Evolutionary conservation across 2,888 invertebrate genomes (phyloP), one percentile per base, ranked within the genome.

Genomic region (Brenthis daphne): DNA sequence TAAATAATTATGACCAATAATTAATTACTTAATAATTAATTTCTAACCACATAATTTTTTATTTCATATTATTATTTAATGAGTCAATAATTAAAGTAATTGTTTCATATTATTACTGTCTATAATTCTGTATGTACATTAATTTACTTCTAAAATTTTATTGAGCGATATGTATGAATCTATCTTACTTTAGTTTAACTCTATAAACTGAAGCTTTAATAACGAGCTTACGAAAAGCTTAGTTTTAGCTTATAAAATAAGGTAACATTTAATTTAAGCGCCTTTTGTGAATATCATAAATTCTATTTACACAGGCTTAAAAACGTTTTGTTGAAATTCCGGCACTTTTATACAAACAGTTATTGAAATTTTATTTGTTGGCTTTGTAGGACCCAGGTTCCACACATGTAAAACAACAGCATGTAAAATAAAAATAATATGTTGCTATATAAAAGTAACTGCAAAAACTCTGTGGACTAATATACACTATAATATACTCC

Each of bases 321-420:
- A 58, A 60, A 50, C 33, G 50, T 60, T 43, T 60, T 50, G 29
- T 33, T 29, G 12, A 50, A 60, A 60, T 60, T 60, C 29, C 50
- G 16, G 33, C 29, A 24, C 50, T 14, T 50, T 60, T 60, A 33
- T n/a, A 48, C 29, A 50, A 60, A 60, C 29, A 50, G 50, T 60
- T 60, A 60, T 60, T 60, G 60, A 50, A 60, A 60, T 60, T 60
- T 50, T n/a, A 50, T 60, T 60, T 60, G 29, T 29, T 48, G 48
- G 48, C 60, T 60, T 60, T 50, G 11, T 16, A 8, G 50, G 60
- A 29, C 29, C 29, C 5, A 29, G 29, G 3, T 29, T 4, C 29
- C 29, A 29, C 29, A 29, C 29, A 29, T 29, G 29, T 4, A 4
- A 29, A 29, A 29, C 11, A 29, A 33, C 12, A 12, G 33, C 29